Evolutionary conservation across 2,797 vertebrate genomes (phyloP).

Genomic region (Rhinella marina): DNA sequence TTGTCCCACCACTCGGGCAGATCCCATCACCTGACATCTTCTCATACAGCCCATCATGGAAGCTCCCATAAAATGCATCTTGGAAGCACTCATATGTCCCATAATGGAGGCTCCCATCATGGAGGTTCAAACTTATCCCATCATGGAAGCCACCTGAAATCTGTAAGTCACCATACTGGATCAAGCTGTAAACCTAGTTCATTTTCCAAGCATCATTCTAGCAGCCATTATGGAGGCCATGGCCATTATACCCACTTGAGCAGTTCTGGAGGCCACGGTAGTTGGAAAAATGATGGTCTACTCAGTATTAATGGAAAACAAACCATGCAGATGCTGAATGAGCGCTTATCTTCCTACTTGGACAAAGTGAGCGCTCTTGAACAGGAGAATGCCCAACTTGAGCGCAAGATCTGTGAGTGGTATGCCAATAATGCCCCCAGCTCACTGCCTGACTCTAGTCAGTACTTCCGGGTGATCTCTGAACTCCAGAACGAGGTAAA

Average conservation of each 20-base stretch:
- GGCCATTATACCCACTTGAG: slow-evolving; percentile 12
- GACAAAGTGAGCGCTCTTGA: slow-evolving; percentile 91
- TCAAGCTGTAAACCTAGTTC: slow-evolving; percentile 32
- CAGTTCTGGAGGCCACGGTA: slow-evolving; percentile 33
- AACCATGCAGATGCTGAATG: slow-evolving; percentile 95
- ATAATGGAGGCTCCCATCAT: slow-evolving; percentile 24
- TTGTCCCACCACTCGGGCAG: slow-evolving; percentile 13
- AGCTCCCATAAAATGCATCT: slow-evolving; percentile 21
- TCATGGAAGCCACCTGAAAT: slow-evolving; percentile 25
- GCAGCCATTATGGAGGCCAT: slow-evolving; percentile 65
- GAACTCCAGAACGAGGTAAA: slow-evolving; percentile 92
- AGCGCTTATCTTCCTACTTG: slow-evolving; percentile 91
- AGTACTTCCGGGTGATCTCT: slow-evolving; percentile 78
- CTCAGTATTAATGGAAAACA: slow-evolving; percentile 80
- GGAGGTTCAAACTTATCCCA: slow-evolving; percentile 18
- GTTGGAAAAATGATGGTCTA: slow-evolving; percentile 46
- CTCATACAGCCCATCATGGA: slow-evolving; percentile 18
- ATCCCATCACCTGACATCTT: not conserved
- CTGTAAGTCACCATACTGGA: slow-evolving; percentile 21
- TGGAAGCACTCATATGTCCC: slow-evolving; percentile 8
- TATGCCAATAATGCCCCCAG: slow-evolving; percentile 81
- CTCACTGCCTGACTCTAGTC: slow-evolving; percentile 82
- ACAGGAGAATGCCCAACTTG: slow-evolving; percentile 81
- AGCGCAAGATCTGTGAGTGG: slow-evolving; percentile 87
- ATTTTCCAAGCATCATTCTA: slow-evolving; percentile 40